Percentiles rank a stretch among this genome's conserved stretches.
Conservation (phyloP, 1,140 invertebrate genomes). For the Lordiphosa collinella region DNA sequence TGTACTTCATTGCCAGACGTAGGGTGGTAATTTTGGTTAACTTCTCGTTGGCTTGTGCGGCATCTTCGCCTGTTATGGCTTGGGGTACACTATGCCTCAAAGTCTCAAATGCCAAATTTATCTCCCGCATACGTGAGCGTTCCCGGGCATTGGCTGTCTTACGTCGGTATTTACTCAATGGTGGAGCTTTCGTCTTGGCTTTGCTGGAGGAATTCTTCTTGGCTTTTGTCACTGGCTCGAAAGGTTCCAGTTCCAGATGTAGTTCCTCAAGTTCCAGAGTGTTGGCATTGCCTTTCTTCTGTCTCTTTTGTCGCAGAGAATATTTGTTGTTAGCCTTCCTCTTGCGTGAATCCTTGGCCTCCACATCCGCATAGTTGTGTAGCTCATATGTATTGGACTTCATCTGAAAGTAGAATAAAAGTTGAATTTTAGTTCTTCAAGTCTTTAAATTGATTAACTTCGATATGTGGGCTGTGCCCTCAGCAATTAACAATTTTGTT, state of each 20-base stretch:
- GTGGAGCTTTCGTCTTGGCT: conserved; percentile 87
- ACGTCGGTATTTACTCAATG: conserved; percentile 92
- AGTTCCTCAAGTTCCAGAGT: conserved; percentile 15
- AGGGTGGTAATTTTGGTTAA: conserved; percentile 94
- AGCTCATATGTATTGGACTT: conserved; percentile 68
- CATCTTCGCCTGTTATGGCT: conserved; percentile 70
- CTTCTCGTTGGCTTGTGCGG: conserved; percentile 84
- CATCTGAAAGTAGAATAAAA: conserved; percentile 54
- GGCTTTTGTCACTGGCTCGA: conserved; percentile 6
- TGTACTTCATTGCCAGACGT: conserved; percentile 93
- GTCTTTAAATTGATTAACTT: conserved; percentile 9
- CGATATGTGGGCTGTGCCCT: conserved; percentile 28
- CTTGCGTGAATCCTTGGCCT: conserved; percentile 48
- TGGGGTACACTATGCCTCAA: conserved; percentile 88
- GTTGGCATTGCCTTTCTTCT: conserved; percentile 35
- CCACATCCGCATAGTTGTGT: conserved; percentile 64
- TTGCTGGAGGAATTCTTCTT: conserved; percentile 35
- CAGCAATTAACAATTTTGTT: conserved; percentile 70
- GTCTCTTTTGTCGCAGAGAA: conserved; percentile 70
- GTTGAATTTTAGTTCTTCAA: conserved; percentile 27
- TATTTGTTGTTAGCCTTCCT: conserved; percentile 60
- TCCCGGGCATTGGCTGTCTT: conserved; percentile 94
- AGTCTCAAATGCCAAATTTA: conserved; percentile 92
- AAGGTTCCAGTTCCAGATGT: conserved; percentile 19
- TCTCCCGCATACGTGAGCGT: conserved; percentile 91